A percentile compares a stretch with the other conserved stretches of the same genome.
These are phyloP conservation scores for Etheostoma nigrum DNA, from an alignment of 2,797 vertebrate species.

Conservation along the genomic window DNA sequence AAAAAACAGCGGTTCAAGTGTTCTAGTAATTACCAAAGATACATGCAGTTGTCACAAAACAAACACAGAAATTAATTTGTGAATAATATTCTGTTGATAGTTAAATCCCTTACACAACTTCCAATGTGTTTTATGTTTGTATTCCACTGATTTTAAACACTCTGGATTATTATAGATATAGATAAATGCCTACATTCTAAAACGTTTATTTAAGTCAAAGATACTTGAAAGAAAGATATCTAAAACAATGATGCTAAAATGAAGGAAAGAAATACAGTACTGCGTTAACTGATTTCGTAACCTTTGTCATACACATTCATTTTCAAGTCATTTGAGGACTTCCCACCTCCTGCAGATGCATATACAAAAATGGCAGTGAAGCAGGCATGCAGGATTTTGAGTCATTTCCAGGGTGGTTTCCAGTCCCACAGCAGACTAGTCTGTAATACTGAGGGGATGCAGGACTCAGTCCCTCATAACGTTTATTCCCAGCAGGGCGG, in stretches of 20 bases:
- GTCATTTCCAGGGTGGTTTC: conserved; percentile 67
- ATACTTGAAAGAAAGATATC: neutral
- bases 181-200: neutral
- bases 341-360: conserved; percentile 33
- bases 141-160: too few relatives aligned
- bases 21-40: too few relatives aligned
- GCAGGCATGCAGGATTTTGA: conserved; percentile 58
- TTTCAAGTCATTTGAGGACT: conserved; percentile 19
- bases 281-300: neutral
- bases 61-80: too few relatives aligned
- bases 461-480: conserved; percentile 47
- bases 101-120: neutral
- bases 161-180: neutral
- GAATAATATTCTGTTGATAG: too few relatives aligned
- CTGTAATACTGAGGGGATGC: conserved; percentile 48
- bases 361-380: conserved; percentile 67
- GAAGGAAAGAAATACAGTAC: neutral
- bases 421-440: conserved; percentile 56
- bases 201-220: neutral
- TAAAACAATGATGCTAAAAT: neutral
- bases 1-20: too few relatives aligned
- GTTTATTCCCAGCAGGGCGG: conserved; percentile 69
- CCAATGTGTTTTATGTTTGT: too few relatives aligned
- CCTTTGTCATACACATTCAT: neutral
- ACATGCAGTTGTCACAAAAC: too few relatives aligned